Conservation (phyloP, 1,140 invertebrate genomes). For the Sarcophaga bullata region DNA sequence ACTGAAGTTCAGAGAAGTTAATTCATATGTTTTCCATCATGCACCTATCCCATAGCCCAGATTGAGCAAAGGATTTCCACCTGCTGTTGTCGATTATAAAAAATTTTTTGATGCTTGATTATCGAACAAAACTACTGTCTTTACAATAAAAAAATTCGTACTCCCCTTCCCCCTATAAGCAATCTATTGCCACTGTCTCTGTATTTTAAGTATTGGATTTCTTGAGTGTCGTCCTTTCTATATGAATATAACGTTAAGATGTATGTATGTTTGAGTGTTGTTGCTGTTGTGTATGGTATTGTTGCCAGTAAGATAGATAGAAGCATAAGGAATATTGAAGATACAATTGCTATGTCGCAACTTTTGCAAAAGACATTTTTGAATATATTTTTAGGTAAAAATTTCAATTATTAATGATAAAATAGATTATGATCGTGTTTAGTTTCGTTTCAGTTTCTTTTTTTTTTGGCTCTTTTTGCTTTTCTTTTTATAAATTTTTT, state of each 20-base stretch:
- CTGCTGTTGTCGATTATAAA: too few species aligned
- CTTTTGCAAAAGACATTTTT: slow-evolving; percentile 39
- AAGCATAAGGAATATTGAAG: background rate
- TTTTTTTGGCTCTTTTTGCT: slow-evolving; percentile 28
- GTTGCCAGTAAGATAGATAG: background rate
- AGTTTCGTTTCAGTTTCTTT: slow-evolving; percentile 42
- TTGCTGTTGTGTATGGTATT: background rate
- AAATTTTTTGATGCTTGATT: too few species aligned
- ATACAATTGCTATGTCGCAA: slow-evolving; percentile 34
- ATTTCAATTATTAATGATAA: slow-evolving; percentile 48
- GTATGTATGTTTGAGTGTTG: background rate
- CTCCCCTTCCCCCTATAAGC: background rate
- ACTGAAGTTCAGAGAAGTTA: too few species aligned
- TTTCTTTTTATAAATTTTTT: too few species aligned
- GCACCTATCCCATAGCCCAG: too few species aligned
- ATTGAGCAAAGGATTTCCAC: too few species aligned
- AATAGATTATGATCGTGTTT: slow-evolving; percentile 47
- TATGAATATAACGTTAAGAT: slow-evolving; percentile 6
- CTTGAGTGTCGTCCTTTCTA: slow-evolving; percentile 15
- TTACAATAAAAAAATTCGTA: too few species aligned
- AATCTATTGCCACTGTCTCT: background rate
- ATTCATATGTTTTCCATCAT: too few species aligned
- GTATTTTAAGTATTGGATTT: slow-evolving; percentile 3
- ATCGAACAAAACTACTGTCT: too few species aligned
- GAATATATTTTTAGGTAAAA: slow-evolving; percentile 46